Base-by-base conservation (phyloP, 1,140 invertebrate species). In the Andrena cerasifolii region DNA sequence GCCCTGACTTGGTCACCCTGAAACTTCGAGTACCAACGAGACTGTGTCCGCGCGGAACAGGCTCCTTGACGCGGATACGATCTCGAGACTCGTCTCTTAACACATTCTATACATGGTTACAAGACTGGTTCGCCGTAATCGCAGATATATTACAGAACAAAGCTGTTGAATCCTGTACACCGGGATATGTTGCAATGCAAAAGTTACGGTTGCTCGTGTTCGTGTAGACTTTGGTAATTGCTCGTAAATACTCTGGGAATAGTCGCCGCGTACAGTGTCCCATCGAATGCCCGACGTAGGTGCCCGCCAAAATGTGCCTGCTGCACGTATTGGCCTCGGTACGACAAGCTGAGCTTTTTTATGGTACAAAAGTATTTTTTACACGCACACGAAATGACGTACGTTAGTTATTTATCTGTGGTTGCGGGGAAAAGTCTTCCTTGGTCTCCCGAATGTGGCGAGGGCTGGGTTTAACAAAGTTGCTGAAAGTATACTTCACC, bases 1-100 rank as follows among this genome's bases (percentile, higher is more conserved):
- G 84, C 85, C 84, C 88, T 89, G 88, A 87, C 88, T 88, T 72
- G 81, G 82, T 88, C 84, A 89, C 84, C 87, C 82, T 86, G 81
- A 86, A 78, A 68, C 61, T 78, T 80, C 61, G 65, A 86, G 83
- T 78, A 70, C 45, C 77, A 71, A 77, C 66, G 54, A 73, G 54
- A 82, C 63, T 83, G 79, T 78, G 76, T 66, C 73, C 6, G 78
- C 84, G 81, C 78, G 51, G 43, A 62, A 59, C 51, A 28, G 24
- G 36, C n/a, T 59, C 54, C 78, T 70, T 65, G 28, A 33, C 56
- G 36, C 21, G 24, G 45, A 18, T 47, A 56, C 54, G 24, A 67
- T 49, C 70, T 21, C 18, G 24, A 43, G 40, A 40, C 16, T 45
- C 36, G 36, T 40, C 10, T 40, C 10, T 47, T 31, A 5, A 47